Base-by-base conservation (phyloP, 1,140 invertebrate genomes). In the Lordiphosa stackelbergi region DNA sequence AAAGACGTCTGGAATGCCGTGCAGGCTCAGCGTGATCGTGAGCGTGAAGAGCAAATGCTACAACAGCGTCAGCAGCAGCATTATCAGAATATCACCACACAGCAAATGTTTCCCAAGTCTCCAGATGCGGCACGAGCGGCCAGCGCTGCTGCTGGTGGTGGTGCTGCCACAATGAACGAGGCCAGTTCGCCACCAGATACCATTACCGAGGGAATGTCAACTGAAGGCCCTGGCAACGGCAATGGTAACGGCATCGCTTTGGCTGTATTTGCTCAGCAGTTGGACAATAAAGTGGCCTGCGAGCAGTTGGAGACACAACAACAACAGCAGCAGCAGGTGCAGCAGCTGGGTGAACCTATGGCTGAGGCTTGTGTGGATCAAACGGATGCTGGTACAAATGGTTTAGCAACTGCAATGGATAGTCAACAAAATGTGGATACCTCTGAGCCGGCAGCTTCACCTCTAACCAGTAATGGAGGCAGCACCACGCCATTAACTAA, bases 1-100 rank as follows among this genome's bases (percentile, higher is more conserved):
- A 93, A 93, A 83, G 92, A 93, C 77, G 91, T 93, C 0, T 93
- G 92, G 92, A 90, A 91, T 19, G 91, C 91, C 0, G 91, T 93
- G 3, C 91, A 93, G 71, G 90, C 90, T 22, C 91, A 91, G 66
- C 88, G 90, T 31, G 92, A 92, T 62, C 73, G 90, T 24, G 92
- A 92, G 66, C 66, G 85, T 4, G 85, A 87, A 45, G 85, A 87
- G 37, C 85, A 87, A 90, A 90, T 83, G 66, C 49, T 87, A 42
- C 75, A 77, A 45, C 86, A 86, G 53, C 85, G 72, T 8, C 84
- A 85, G 37, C 86, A 86, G 38, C 79, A 85, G 40, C 85, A 85
- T 10, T 83, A 77, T 57, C 85, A 87, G 46, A 87, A 87, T 34
- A 71, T 85, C 38, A 87, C 85, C 49, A 83, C 85, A 19, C 85